Evolutionary conservation across 2,888 invertebrate genomes (phyloP).

Genomic region (Acronicta leporina): DNA sequence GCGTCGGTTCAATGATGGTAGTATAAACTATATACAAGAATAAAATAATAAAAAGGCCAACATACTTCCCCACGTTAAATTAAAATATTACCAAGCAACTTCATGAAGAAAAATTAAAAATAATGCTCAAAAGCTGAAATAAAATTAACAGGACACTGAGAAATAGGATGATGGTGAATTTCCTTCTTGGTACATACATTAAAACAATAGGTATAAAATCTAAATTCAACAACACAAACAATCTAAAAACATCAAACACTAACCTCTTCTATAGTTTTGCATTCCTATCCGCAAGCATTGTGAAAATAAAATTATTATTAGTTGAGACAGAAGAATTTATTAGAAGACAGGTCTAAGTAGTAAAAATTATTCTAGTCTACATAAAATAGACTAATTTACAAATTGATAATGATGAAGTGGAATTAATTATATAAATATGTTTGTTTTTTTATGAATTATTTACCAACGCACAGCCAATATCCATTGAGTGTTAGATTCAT

Average conservation of each 20-base stretch:
- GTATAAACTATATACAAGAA: too few relatives aligned
- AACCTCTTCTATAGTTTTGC: conserved; percentile 87
- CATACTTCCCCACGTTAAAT: neutral
- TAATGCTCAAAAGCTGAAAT: too few relatives aligned
- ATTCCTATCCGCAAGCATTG: conserved; percentile 83
- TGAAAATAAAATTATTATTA: conserved; percentile 66
- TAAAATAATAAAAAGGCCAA: neutral
- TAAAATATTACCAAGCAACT: neutral
- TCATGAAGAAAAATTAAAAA: too few relatives aligned
- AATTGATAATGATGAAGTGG: neutral
- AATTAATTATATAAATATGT: neutral
- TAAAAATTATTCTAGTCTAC: conserved; percentile 24
- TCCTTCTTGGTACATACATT: too few relatives aligned
- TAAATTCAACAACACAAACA: conserved; percentile 31
- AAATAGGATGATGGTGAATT: too few relatives aligned
- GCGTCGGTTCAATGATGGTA: too few relatives aligned
- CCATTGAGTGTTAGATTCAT: too few relatives aligned
- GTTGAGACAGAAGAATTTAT: conserved; percentile 16
- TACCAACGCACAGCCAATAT: too few relatives aligned
- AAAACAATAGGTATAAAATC: conserved; percentile 16
- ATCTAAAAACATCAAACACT: conserved; percentile 65
- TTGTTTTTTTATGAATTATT: too few relatives aligned
- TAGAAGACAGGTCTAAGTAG: conserved; percentile 1
- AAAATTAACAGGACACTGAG: too few relatives aligned
- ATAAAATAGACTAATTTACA: neutral